Conservation (phyloP, 2,797 vertebrate species). For the Sphaeramia orbicularis region DNA sequence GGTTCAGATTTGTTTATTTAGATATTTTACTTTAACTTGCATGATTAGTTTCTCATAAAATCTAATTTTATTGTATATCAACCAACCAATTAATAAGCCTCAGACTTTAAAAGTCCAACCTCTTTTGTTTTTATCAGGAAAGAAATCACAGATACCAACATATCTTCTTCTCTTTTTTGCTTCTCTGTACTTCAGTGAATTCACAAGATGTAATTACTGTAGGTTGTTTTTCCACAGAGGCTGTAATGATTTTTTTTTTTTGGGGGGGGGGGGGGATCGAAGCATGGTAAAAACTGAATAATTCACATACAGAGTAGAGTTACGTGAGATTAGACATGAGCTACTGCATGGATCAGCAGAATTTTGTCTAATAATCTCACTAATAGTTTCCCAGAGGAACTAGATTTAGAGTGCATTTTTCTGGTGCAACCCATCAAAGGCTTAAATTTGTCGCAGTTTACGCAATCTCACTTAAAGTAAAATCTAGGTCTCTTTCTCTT, state of each 20-base stretch:
- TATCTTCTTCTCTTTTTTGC: too few species aligned
- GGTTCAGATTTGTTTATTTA: too few species aligned
- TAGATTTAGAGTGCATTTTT: constrained; percentile 18
- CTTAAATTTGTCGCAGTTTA: constrained; percentile 5
- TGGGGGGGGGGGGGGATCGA: background rate
- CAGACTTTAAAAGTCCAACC: too few species aligned
- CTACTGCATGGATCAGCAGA: constrained; percentile 49
- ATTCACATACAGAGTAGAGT: constrained; percentile 25
- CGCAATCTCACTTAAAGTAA: background rate
- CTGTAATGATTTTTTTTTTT: background rate
- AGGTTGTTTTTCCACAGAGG: too few species aligned
- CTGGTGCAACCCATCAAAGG: constrained; percentile 45
- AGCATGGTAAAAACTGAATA: constrained; percentile 26
- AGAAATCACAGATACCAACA: too few species aligned
- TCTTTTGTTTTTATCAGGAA: too few species aligned
- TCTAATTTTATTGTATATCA: too few species aligned
- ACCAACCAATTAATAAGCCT: too few species aligned
- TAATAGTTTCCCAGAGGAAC: constrained; percentile 56
- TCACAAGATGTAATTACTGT: too few species aligned
- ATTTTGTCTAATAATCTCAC: constrained; percentile 43
- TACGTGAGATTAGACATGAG: constrained; percentile 33
- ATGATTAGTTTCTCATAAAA: too few species aligned
- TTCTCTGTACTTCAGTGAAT: too few species aligned
- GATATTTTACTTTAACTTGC: too few species aligned
- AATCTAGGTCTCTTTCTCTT: constrained; percentile 8